A percentile compares a stretch with the other conserved stretches of the same genome.
Conservation (phyloP, 2,113 vertebrate species). For the Typhlomys cinereus region DNA sequence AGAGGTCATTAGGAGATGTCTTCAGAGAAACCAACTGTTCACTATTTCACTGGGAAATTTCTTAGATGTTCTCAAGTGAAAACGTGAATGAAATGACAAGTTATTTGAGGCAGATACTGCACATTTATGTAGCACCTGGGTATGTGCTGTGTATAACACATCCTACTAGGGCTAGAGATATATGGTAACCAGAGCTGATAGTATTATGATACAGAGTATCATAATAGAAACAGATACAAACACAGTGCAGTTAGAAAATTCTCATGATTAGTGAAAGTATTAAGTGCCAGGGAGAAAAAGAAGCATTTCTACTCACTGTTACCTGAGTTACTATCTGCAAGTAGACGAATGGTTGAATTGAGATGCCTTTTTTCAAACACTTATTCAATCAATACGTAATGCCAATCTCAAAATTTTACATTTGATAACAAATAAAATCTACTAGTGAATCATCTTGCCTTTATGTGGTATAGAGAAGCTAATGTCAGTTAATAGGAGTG, state of each 20-base stretch:
- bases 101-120: background rate
- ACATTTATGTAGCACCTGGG: background rate
- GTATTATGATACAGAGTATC: background rate
- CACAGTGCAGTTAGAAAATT: background rate
- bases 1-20: background rate
- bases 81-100: background rate
- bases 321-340: background rate
- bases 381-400: background rate
- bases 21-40: background rate
- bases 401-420: background rate
- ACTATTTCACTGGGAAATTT: background rate
- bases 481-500: background rate
- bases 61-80: background rate
- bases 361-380: background rate
- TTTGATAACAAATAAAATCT: background rate
- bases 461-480: background rate
- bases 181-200: background rate
- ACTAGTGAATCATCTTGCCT: background rate
- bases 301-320: background rate
- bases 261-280: background rate
- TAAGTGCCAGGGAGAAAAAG: background rate
- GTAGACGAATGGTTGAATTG: background rate
- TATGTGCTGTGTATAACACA: background rate
- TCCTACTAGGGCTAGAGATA: background rate
- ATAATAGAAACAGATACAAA: background rate